Conservation (phyloP, 2,888 invertebrate genomes). For the Apomyelois bistriatella region DNA sequence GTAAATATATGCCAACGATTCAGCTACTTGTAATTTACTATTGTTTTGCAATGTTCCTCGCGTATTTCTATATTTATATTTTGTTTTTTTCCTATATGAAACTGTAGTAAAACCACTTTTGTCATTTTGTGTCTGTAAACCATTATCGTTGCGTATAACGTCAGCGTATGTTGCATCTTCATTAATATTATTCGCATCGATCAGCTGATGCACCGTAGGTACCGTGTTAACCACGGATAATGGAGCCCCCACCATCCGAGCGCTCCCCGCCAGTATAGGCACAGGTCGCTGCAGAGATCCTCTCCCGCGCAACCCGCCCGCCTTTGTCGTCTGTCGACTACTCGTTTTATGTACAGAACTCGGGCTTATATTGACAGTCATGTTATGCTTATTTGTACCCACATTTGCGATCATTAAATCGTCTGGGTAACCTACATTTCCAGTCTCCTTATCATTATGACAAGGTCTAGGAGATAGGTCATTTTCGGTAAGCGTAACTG, state of each 20-base stretch:
- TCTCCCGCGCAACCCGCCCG: background rate
- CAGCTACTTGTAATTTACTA: background rate
- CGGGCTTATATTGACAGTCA: background rate
- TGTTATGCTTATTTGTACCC: background rate
- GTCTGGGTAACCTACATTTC: background rate
- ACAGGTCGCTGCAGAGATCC: background rate
- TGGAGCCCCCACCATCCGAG: background rate
- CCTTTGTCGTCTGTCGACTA: background rate
- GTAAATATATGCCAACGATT: background rate
- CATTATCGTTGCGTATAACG: background rate
- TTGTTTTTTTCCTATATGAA: background rate
- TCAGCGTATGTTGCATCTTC: background rate
- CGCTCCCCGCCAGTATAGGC: background rate
- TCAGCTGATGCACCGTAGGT: background rate
- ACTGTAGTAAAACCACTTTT: background rate
- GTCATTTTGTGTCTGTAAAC: background rate
- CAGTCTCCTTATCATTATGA: background rate
- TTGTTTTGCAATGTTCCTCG: background rate
- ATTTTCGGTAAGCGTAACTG: background rate
- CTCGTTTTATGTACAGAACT: background rate
- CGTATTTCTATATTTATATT: background rate
- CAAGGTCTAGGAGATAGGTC: background rate
- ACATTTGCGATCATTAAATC: background rate
- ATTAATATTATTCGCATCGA: background rate
- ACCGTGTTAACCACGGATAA: no score